phyloP scores from a whole-genome alignment of 2,888 invertebrate genomes.

The Iphiclides podalirius region DNA sequence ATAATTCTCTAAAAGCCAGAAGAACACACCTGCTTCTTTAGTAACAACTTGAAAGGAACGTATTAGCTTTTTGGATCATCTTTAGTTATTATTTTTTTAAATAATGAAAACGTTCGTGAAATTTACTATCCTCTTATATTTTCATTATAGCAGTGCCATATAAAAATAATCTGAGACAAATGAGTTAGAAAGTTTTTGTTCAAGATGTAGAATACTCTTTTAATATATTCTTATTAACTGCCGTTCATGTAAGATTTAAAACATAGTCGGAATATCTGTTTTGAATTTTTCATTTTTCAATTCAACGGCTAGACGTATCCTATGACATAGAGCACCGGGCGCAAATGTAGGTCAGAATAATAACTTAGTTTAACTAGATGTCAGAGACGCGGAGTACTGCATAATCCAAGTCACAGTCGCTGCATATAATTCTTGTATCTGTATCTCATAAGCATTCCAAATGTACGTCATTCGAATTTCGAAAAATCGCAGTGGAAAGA shows the following conservation, averaged over 20 bases:
- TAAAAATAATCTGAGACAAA: no score
- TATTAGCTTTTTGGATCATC: constrained; percentile 14
- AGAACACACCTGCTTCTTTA: constrained; percentile 19
- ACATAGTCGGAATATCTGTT: constrained; percentile 14
- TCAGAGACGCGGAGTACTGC: constrained; percentile 16
- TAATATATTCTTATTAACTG: no score
- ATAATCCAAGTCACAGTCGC: constrained; percentile 15
- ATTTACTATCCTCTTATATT: no score
- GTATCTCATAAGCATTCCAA: constrained; percentile 6
- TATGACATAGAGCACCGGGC: constrained; percentile 11
- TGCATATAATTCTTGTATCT: constrained; percentile 10
- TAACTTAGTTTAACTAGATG: constrained; percentile 23
- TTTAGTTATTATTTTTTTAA: no score
- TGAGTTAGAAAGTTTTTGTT: no score
- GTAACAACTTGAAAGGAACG: constrained; percentile 8
- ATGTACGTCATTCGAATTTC: background rate
- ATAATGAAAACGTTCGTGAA: no score
- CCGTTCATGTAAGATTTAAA: constrained; percentile 8
- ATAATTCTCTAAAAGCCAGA: constrained; percentile 22
- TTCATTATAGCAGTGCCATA: no score
- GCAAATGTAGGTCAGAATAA: constrained; percentile 23
- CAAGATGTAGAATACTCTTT: no score
- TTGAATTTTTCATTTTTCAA: constrained; percentile 21
- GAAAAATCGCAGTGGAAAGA: background rate
- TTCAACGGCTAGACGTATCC: constrained; percentile 14